Conservation (phyloP, 2,888 invertebrate species). For the Scrobipalpa costella region DNA sequence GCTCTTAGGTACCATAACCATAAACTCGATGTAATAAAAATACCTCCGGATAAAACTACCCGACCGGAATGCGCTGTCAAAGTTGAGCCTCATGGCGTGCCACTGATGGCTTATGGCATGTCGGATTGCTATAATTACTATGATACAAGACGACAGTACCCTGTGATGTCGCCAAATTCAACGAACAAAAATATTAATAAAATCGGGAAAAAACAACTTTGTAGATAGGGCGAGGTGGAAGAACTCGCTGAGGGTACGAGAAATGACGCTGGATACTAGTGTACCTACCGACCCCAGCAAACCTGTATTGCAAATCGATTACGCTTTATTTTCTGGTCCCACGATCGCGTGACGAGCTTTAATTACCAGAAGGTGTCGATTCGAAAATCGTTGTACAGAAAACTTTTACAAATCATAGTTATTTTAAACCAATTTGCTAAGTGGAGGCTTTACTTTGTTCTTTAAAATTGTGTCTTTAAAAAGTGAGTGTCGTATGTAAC, state of each 20-base stretch:
- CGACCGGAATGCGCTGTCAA: too few relatives aligned
- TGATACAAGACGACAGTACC: too few relatives aligned
- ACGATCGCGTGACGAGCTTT: conserved; percentile 73
- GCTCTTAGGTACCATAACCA: too few relatives aligned
- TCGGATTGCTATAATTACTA: too few relatives aligned
- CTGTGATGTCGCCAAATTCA: too few relatives aligned
- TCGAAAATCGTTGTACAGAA: conserved; percentile 68
- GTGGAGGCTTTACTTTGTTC: conserved; percentile 43
- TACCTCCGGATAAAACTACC: too few relatives aligned
- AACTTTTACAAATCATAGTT: conserved; percentile 68
- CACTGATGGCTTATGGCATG: too few relatives aligned
- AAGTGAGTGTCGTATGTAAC: background rate
- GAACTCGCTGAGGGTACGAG: conserved; percentile 34
- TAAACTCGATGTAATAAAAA: too few relatives aligned
- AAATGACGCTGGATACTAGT: conserved; percentile 54
- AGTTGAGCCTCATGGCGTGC: too few relatives aligned
- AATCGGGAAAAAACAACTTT: too few relatives aligned
- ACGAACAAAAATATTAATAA: too few relatives aligned
- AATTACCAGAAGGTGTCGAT: conserved; percentile 77
- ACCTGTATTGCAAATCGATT: conserved; percentile 73
- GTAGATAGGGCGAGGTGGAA: background rate
- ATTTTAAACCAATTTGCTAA: conserved; percentile 60
- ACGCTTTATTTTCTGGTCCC: conserved; percentile 64
- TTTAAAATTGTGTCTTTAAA: conserved; percentile 25
- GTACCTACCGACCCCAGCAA: conserved; percentile 45